Conservation (phyloP, 2,797 vertebrate genomes). For the Thalassophryne amazonica region DNA sequence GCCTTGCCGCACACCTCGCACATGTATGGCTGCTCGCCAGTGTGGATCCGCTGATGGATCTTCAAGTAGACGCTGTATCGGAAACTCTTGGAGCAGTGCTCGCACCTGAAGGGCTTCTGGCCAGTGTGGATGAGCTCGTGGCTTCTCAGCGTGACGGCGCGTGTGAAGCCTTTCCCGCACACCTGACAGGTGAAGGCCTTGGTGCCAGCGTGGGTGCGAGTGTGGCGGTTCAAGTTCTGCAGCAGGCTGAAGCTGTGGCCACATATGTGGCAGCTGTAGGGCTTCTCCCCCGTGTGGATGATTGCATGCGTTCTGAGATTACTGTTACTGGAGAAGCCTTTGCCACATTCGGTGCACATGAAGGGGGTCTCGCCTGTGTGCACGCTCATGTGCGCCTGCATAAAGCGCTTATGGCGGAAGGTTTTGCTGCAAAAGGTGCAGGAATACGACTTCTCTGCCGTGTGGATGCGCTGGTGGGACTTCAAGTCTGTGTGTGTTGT, state of each 20-base stretch:
- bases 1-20: conserved; percentile 74
- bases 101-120: conserved; percentile 66
- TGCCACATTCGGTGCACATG: conserved; percentile 64
- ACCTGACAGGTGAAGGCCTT: conserved; percentile 70
- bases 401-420: conserved; percentile 64
- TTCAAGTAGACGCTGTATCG: conserved; percentile 75
- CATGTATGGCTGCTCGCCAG: conserved; percentile 76
- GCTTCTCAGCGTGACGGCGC: conserved; percentile 74
- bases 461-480: conserved; percentile 60
- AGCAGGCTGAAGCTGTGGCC: conserved; percentile 72
- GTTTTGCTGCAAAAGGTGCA: conserved; percentile 57
- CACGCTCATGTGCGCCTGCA: conserved; percentile 58
- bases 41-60: conserved; percentile 77
- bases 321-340: conserved; percentile 66
- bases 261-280: conserved; percentile 63
- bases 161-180: conserved; percentile 74
- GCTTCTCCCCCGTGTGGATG: conserved; percentile 71
- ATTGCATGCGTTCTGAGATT: conserved; percentile 73
- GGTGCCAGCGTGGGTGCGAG: conserved; percentile 72
- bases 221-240: conserved; percentile 76
- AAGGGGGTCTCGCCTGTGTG: conserved; percentile 67
- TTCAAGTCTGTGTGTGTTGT: conserved; percentile 58
- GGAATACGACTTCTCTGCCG: conserved; percentile 57
- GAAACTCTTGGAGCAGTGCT: conserved; percentile 75
- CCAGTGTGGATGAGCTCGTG: conserved; percentile 76